Evolutionary conservation across 2,113 vertebrate species (phyloP).

Genomic region (Felis chaus): DNA sequence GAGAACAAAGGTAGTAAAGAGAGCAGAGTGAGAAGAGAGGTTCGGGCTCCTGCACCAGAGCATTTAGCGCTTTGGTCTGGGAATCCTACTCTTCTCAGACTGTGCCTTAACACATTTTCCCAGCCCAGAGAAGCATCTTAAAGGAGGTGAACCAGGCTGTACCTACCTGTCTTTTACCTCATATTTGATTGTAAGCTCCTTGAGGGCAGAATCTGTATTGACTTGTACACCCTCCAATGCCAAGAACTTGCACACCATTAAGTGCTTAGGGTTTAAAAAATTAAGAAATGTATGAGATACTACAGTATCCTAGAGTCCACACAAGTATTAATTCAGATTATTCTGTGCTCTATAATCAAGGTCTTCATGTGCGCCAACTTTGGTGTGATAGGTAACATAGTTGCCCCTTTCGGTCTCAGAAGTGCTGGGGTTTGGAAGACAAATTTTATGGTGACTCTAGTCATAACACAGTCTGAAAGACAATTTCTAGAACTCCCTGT

Average conservation of each 20-base stretch:
- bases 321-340: neutral
- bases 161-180: neutral
- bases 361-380: neutral
- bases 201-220: neutral
- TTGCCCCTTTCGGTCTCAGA: neutral
- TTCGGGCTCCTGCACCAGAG: neutral
- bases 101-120: neutral
- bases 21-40: neutral
- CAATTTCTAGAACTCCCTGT: neutral
- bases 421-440: neutral
- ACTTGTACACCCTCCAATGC: neutral
- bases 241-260: neutral
- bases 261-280: neutral
- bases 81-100: neutral
- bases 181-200: neutral
- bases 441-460: neutral
- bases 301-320: neutral
- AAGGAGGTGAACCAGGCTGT: neutral
- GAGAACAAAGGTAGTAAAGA: neutral
- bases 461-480: neutral
- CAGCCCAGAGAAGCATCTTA: neutral
- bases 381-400: neutral
- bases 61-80: neutral
- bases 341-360: neutral
- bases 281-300: neutral